Evolutionary conservation across 2,113 vertebrate species (phyloP).

Genomic region (Gadus chalcogrammus): DNA sequence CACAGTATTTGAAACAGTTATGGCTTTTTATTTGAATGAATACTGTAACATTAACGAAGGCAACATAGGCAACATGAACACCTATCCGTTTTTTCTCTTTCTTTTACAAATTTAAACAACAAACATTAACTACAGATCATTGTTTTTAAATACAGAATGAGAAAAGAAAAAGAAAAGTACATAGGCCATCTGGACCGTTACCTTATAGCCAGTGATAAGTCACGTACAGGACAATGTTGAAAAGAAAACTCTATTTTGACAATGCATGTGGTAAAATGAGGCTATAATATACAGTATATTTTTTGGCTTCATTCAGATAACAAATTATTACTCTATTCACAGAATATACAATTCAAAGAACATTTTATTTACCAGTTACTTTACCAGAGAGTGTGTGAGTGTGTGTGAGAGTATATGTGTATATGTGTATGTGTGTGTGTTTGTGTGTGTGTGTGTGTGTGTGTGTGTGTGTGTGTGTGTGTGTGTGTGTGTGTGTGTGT

Average conservation of each 20-base stretch:
- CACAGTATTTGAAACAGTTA: conserved; percentile 57
- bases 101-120: conserved; percentile 48
- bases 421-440: neutral
- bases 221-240: conserved; percentile 45
- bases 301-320: conserved; percentile 65
- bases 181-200: conserved; percentile 44
- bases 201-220: conserved; percentile 40
- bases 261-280: conserved; percentile 45
- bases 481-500: neutral
- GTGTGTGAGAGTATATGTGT: too few relatives aligned
- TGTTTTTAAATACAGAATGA: conserved; percentile 54
- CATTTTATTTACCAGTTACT: conserved; percentile 38
- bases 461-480: neutral
- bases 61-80: conserved; percentile 57
- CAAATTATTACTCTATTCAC: conserved; percentile 67
- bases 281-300: conserved; percentile 52
- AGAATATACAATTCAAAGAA: conserved; percentile 66
- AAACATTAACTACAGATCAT: conserved; percentile 38
- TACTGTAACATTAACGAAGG: conserved; percentile 59
- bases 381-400: neutral
- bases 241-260: conserved; percentile 4
- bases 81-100: conserved; percentile 20
- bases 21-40: conserved; percentile 74
- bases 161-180: conserved; percentile 36
- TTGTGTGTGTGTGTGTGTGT: too few relatives aligned